Evolutionary conservation across 2,888 invertebrate species (phyloP).

Genomic region (Himalopsyche kuldschensis): DNA sequence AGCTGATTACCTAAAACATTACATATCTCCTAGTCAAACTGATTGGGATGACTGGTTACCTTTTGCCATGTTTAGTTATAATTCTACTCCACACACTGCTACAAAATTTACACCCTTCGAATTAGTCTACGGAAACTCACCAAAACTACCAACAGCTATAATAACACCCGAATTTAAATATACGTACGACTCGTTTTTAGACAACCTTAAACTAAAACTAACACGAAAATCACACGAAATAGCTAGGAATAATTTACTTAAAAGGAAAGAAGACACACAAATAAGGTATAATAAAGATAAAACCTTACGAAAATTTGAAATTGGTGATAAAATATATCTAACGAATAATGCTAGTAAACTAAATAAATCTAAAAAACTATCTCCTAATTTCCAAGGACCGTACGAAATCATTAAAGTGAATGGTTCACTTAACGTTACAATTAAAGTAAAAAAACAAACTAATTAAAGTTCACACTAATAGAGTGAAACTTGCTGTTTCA

Average conservation of each 20-base stretch:
- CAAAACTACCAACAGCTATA: too few species aligned
- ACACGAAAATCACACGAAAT: too few species aligned
- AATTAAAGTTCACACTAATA: conserved; percentile 30
- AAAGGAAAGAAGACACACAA: too few species aligned
- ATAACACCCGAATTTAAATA: too few species aligned
- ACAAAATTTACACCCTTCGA: conserved; percentile 43
- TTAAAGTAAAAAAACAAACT: conserved; percentile 33
- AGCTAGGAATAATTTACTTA: too few species aligned
- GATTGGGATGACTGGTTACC: conserved; percentile 44
- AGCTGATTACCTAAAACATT: conserved; percentile 43
- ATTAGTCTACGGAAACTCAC: too few species aligned
- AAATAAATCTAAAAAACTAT: conserved; percentile 38
- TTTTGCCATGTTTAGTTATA: conserved; percentile 43
- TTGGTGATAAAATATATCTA: conserved; percentile 12
- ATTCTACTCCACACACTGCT: conserved; percentile 41
- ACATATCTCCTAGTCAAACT: conserved; percentile 41
- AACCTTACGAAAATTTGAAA: neutral
- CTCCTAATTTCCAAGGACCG: conserved; percentile 33
- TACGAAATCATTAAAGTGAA: conserved; percentile 37
- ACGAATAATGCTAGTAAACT: conserved; percentile 32
- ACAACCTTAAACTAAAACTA: too few species aligned
- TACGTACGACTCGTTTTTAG: too few species aligned
- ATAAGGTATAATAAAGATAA: neutral
- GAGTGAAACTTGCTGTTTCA: too few species aligned
- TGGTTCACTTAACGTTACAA: conserved; percentile 34